Percentiles rank a stretch among this genome's conserved stretches.
phyloP scores from a whole-genome alignment of 2,113 vertebrate genomes.

The Grammomys dolichurus region DNA sequence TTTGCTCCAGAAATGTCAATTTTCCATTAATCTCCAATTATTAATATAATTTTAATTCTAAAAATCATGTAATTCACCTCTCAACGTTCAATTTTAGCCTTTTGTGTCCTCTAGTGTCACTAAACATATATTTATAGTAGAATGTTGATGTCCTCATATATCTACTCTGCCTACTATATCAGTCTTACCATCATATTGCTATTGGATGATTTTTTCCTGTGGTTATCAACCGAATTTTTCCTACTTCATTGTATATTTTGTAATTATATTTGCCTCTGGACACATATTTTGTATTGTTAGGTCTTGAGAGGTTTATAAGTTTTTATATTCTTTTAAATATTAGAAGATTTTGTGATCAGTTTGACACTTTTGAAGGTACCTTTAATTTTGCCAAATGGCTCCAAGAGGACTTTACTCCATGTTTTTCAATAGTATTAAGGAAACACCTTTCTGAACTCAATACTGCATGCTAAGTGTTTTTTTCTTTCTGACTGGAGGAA shows the following conservation, averaged over 20 bases:
- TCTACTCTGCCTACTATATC: background rate
- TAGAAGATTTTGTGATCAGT: background rate
- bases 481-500: background rate
- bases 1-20: background rate
- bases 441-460: background rate
- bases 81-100: background rate
- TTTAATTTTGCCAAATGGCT: constrained; percentile 6
- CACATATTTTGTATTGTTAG: background rate
- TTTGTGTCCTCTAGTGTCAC: background rate
- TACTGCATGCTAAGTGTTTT: background rate
- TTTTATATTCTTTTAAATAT: constrained; percentile 15
- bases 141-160: background rate
- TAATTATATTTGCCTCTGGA: background rate
- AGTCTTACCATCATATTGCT: background rate
- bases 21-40: background rate
- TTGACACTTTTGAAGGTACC: background rate
- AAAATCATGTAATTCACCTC: background rate
- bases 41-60: constrained; percentile 2
- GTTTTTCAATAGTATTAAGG: background rate
- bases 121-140: background rate
- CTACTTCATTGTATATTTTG: background rate
- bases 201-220: background rate
- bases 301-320: background rate
- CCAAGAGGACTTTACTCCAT: background rate
- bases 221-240: background rate